Base-by-base conservation (phyloP, 2,113 vertebrate genomes). In the Oplegnathus fasciatus region DNA sequence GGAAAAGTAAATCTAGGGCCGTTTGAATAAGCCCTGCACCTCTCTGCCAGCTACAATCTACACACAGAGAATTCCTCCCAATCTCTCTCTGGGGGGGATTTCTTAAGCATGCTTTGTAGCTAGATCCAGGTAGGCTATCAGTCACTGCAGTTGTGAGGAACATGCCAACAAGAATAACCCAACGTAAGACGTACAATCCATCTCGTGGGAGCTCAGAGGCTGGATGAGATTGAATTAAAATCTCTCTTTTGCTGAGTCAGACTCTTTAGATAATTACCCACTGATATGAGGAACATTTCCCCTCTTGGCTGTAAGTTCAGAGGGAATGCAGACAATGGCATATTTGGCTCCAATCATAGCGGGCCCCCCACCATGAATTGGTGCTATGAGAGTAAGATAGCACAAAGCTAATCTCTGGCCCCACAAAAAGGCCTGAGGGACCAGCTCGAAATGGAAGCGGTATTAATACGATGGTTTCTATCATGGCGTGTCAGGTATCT, bases 171-270 rank as follows among this genome's bases (percentile, higher is more conserved):
- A 82, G 75, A 86, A 91, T 78, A 89, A 92, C 67, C 80, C 78
- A 46, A 85, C 34, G 6, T 50, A 75, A 92, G 91, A 93, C 78
- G 89, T 72, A 78, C 91, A 90, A 94, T 92, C 85, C 54, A 83
- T 93, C 92, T 78, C 62, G 32, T 40, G 83, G 89, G 91, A 89
- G 85, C 78, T 90, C 46, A 46, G 86, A 89, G 65, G 73, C 85
- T 82, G 83, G 75, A 84, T 6, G 9, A 93, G 89, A 87, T 86
- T 74, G 88, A 95, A 95, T 94, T 93, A 89, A 93, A 93, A 86
- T 83, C 84, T 90, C 28, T 81, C 85, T 93, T 94, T 87, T 94
- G 95, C 94, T 94, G 94, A 92, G 89, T 95, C 94, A 91, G 91
- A 86, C 78, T 80, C 65, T 94, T 92, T 83, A 86, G 88, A 91